A percentile compares a stretch with the other conserved stretches of the same genome.
These are phyloP conservation scores for Semibalanus balanoides DNA, from an alignment of 1,140 invertebrate genomes.

Conservation along the genomic window DNA sequence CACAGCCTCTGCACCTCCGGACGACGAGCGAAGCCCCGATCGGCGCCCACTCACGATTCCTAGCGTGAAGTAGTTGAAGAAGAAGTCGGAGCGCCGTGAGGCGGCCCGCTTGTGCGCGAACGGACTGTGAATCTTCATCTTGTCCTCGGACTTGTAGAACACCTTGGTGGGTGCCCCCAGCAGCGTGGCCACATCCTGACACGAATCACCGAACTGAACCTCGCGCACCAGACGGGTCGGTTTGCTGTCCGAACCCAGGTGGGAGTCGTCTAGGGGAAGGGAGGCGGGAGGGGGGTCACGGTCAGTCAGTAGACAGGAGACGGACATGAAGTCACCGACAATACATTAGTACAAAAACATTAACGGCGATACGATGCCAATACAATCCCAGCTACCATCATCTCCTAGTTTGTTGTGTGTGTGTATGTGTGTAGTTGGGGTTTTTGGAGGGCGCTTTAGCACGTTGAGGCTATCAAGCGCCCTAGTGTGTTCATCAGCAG, in stretches of 20 bases:
- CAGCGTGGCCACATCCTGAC: conserved; percentile 66
- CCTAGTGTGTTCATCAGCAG: too few relatives aligned
- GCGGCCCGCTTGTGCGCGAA: conserved; percentile 63
- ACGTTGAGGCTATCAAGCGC: too few relatives aligned
- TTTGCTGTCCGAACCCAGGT: conserved; percentile 5
- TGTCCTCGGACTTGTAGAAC: conserved; percentile 93
- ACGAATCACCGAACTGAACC: conserved; percentile 63
- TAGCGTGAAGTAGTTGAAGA: conserved; percentile 94
- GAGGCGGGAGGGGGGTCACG: too few relatives aligned
- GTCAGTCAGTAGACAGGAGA: not conserved
- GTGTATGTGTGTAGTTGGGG: too few relatives aligned
- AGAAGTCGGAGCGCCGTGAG: conserved; percentile 70
- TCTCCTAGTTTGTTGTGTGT: too few relatives aligned
- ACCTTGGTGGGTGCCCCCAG: conserved; percentile 59
- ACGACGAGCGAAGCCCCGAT: too few relatives aligned
- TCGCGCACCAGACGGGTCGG: conserved; percentile 37
- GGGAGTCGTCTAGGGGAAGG: conserved; percentile 14
- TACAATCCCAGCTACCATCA: too few relatives aligned
- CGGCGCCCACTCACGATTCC: conserved; percentile 54
- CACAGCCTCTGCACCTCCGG: not conserved
- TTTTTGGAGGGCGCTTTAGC: too few relatives aligned
- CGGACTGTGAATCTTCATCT: conserved; percentile 92
- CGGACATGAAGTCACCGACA: not conserved
- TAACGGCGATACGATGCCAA: too few relatives aligned
- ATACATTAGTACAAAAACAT: too few relatives aligned